These are phyloP conservation scores for Trachymyrmex cornetzi DNA, from an alignment of 1,140 invertebrate genomes.

Conservation along the genomic window DNA sequence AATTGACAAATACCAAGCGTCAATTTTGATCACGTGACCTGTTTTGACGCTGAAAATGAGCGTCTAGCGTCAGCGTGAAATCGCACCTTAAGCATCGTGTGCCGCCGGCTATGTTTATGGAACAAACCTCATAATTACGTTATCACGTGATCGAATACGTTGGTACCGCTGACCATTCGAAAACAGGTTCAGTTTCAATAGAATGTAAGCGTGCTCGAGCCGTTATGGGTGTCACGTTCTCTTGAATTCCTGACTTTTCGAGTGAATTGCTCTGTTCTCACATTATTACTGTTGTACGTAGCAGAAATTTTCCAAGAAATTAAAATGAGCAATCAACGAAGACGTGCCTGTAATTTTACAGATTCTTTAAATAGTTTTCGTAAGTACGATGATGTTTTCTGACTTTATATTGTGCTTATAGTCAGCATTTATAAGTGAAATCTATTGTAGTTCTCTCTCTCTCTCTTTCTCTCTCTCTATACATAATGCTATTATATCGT, in stretches of 20 bases:
- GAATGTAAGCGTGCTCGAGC: neutral
- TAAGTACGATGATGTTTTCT: conserved; percentile 52
- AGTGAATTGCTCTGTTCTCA: neutral
- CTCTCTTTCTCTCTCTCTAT: no score
- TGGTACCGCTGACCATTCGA: conserved; percentile 57
- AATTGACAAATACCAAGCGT: no score
- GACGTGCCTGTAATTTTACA: conserved; percentile 64
- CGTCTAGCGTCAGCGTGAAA: no score
- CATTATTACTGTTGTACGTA: neutral
- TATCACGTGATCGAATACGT: conserved; percentile 13
- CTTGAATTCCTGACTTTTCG: neutral
- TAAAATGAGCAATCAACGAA: conserved; percentile 60
- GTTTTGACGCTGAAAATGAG: no score
- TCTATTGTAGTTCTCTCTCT: neutral
- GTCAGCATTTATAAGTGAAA: neutral
- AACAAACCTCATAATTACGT: no score
- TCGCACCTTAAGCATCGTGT: no score
- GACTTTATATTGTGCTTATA: neutral
- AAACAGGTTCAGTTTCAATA: conserved; percentile 1
- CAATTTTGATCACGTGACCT: no score
- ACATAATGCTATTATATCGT: no score
- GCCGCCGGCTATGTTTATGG: no score
- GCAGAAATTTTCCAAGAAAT: neutral
- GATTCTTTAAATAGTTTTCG: conserved; percentile 61
- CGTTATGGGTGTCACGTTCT: conserved; percentile 4